phyloP scores from a whole-genome alignment of 2,113 vertebrate species.

The Chitala chitala region DNA sequence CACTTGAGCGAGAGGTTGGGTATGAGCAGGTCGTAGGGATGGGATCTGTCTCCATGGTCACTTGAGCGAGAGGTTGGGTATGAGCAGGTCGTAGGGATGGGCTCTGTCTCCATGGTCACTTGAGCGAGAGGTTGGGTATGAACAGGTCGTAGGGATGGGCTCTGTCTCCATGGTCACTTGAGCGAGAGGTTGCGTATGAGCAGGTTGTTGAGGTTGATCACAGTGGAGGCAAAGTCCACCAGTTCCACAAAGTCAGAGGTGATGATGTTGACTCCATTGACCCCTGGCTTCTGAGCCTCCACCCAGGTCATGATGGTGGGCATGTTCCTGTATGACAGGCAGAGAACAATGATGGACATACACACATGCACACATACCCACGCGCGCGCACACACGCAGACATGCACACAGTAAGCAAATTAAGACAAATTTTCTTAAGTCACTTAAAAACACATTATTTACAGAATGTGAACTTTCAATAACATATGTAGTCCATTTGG shows the following conservation, averaged over 20 bases:
- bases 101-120: too few species aligned
- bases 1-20: too few species aligned
- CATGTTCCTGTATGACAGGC: constrained; percentile 71
- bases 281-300: constrained; percentile 83
- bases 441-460: too few species aligned
- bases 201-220: constrained; percentile 84
- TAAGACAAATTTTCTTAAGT: too few species aligned
- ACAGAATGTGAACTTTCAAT: too few species aligned
- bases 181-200: constrained; percentile 57
- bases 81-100: too few species aligned
- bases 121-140: neutral
- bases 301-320: constrained; percentile 93
- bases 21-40: too few species aligned
- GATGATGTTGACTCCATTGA: constrained; percentile 90
- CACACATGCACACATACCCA: neutral
- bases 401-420: neutral
- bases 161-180: neutral
- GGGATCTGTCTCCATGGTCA: too few species aligned
- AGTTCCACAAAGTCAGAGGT: constrained; percentile 97
- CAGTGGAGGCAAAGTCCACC: constrained; percentile 88
- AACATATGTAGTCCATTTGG: too few species aligned
- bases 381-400: neutral
- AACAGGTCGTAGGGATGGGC: neutral
- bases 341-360: constrained; percentile 11
- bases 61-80: too few species aligned